Base-by-base conservation (phyloP, 2,797 vertebrate genomes). In the Melanotaenia maccullochi region DNA sequence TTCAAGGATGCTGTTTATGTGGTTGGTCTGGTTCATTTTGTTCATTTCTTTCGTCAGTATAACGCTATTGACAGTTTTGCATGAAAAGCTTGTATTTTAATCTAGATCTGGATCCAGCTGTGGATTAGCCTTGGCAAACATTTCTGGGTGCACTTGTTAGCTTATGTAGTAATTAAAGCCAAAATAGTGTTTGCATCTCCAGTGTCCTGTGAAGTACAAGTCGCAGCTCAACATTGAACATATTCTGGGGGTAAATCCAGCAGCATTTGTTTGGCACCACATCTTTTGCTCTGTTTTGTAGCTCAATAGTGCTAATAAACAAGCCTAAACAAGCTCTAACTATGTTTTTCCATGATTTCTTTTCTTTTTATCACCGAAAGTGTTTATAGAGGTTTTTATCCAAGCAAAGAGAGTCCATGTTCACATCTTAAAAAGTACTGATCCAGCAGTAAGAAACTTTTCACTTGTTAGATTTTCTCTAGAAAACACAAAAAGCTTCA, bases 381-480 rank as follows among this genome's bases (percentile, higher is more conserved):
- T 13, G 11, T 6, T 5, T 28, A 13, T 42, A 1, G 14, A 42
- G 5, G 5, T 6, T 18, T 42, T 18, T 42, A 18, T 42, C 40
- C 40, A 42, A 83, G 85, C 75, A 68, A 71, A 59, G 84, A 69
- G 75, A n/a, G 61, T 75, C 83, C 47, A 14, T 16, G 38, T 68
- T 81, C 70, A 61, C 28, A 71, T 30, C 64, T 49, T 70, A 55
- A 75, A 69, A 55, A 51, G 0, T 7, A 9, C 11, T 4, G 25
- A 47, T 73, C 24, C 63, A 62, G 60, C 20, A 35, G 44, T 36
- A 24, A 25, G 55, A 63, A 1, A 38, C 61, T 75, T 65, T 60
- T 38, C 18, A 55, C 32, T 25, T 8, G n/a, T 13, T 12, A 25
- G 38, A 44, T 47, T 59, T 57, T 13, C 66, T 7, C 14, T n/a